Evolutionary conservation across 1,140 invertebrate genomes (phyloP).

Genomic region (Drosophila truncata): DNA sequence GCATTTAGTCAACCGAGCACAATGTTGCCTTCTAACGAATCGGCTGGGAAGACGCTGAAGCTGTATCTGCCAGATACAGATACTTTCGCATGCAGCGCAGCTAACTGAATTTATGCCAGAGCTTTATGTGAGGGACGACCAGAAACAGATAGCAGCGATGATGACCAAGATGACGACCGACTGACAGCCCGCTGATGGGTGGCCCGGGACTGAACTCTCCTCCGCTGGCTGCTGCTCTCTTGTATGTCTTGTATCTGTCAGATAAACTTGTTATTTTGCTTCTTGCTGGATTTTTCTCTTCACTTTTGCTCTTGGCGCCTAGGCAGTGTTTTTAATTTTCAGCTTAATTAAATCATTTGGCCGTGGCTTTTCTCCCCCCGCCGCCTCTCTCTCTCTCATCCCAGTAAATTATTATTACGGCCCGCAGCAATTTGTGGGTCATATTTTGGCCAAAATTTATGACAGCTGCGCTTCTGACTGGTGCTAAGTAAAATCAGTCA

Average conservation of each 20-base stretch:
- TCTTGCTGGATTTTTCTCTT: slow-evolving; percentile 10
- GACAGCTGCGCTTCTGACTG: slow-evolving; percentile 53
- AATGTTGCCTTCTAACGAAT: slow-evolving; percentile 67
- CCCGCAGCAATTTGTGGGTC: slow-evolving; percentile 40
- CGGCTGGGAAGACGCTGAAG: slow-evolving; percentile 63
- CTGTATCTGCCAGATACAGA: slow-evolving; percentile 73
- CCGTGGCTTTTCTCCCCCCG: slow-evolving; percentile 17
- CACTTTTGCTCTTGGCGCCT: slow-evolving; percentile 27
- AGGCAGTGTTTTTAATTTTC: slow-evolving; percentile 71
- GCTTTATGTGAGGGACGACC: slow-evolving; percentile 59
- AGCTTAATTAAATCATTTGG: slow-evolving; percentile 73
- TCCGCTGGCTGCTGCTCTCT: slow-evolving; percentile 18
- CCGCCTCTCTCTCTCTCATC: neutral
- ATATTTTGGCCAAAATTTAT: slow-evolving; percentile 71
- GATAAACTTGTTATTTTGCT: slow-evolving; percentile 39
- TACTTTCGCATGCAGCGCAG: slow-evolving; percentile 76
- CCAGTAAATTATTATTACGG: slow-evolving; percentile 61
- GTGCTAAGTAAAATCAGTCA: slow-evolving; percentile 69
- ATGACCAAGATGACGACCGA: slow-evolving; percentile 35
- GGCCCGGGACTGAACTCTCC: slow-evolving; percentile 66
- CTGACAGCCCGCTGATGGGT: slow-evolving; percentile 64
- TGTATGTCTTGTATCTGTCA: slow-evolving; percentile 54
- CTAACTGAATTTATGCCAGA: slow-evolving; percentile 80
- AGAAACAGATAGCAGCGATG: slow-evolving; percentile 16
- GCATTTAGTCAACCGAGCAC: slow-evolving; percentile 75